A percentile compares a stretch with the other conserved stretches of the same genome.
Evolutionary conservation across 2,113 vertebrate genomes (phyloP).

Genomic region (Platysternon megacephalum): DNA sequence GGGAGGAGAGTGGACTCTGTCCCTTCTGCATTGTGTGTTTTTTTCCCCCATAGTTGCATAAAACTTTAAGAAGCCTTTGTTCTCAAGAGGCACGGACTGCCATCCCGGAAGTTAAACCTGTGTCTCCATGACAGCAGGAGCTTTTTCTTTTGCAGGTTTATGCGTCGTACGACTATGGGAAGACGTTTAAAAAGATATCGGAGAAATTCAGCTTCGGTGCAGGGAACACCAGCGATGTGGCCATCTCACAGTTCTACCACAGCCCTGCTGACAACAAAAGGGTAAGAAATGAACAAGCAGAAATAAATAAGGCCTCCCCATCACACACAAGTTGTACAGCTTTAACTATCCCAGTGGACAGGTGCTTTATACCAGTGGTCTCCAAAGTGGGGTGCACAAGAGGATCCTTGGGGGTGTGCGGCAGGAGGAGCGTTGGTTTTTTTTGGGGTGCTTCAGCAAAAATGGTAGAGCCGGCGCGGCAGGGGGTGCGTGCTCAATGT

Average conservation of each 20-base stretch:
- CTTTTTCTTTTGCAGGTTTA: conserved; percentile 85
- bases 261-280: conserved; percentile 94
- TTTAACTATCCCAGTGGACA: neutral
- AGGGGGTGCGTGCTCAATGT: no score
- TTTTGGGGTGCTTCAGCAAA: no score
- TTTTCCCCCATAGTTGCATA: rapidly evolving
- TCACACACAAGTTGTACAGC: neutral
- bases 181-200: conserved; percentile 87
- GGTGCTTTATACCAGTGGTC: neutral
- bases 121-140: rapidly evolving
- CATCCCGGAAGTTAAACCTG: neutral
- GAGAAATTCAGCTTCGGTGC: conserved; percentile 82
- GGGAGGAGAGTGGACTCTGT: neutral
- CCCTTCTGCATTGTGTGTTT: neutral
- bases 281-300: conserved; percentile 76
- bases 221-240: conserved; percentile 81
- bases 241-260: conserved; percentile 98
- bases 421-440: no score
- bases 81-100: neutral
- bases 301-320: neutral
- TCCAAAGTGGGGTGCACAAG: no score
- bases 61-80: neutral
- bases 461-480: no score
- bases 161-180: conserved; percentile 93
- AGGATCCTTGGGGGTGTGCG: no score